A percentile compares a stretch with the other conserved stretches of the same genome.
These are phyloP conservation scores for Caenorhabditis uteleia DNA, from an alignment of 2,888 invertebrate genomes.

Conservation along the genomic window DNA sequence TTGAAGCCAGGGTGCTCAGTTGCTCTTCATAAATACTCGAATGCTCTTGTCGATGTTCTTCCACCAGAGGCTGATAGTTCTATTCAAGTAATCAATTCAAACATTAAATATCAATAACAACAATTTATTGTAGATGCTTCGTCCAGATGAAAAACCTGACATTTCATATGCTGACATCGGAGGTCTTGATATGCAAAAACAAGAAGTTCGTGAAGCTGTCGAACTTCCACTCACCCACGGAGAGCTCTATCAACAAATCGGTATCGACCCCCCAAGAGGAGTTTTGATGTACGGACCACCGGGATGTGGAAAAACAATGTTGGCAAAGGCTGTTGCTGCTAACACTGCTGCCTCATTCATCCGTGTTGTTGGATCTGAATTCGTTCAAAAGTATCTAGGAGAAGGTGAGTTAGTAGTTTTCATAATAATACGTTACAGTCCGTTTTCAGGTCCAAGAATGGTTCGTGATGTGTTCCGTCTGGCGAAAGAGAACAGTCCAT, in stretches of 20 bases:
- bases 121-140: constrained; percentile 78
- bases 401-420: constrained; percentile 80
- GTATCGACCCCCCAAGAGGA: constrained; percentile 97
- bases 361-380: constrained; percentile 97
- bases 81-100: constrained; percentile 81
- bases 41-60: constrained; percentile 97
- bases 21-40: constrained; percentile 97
- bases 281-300: constrained; percentile 99
- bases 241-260: constrained; percentile 92
- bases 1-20: constrained; percentile 97
- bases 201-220: constrained; percentile 96
- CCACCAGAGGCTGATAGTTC: constrained; percentile 99
- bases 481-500: constrained; percentile 98
- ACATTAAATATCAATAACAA: not conserved
- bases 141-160: constrained; percentile 82
- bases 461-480: constrained; percentile 97
- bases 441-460: constrained; percentile 90
- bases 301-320: constrained; percentile 97
- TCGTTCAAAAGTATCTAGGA: constrained; percentile 98
- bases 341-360: constrained; percentile 85
- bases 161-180: constrained; percentile 96
- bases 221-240: constrained; percentile 97
- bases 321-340: constrained; percentile 80
- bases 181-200: constrained; percentile 99
- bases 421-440: not conserved